Percentiles rank a stretch among this genome's conserved stretches.
Evolutionary conservation across 2,113 vertebrate genomes (phyloP).

Genomic region (Poeciliopsis occidentalis): DNA sequence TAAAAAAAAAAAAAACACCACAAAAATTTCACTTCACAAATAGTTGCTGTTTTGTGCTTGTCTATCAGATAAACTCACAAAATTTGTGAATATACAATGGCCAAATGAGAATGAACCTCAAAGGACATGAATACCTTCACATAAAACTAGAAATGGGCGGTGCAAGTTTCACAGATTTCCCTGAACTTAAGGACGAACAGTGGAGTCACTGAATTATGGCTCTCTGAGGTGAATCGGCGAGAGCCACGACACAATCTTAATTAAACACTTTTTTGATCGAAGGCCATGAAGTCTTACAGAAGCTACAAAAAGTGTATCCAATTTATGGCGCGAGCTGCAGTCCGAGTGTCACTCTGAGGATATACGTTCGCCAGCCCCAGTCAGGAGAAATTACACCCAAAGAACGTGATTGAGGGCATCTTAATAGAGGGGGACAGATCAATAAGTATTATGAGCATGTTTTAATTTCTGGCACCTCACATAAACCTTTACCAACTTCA

Average conservation of each 20-base stretch:
- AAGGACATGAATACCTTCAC: neutral
- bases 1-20: no score
- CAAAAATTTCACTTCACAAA: no score
- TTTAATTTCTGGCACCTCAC: constrained; percentile 76
- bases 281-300: constrained; percentile 20
- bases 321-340: constrained; percentile 39
- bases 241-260: neutral
- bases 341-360: constrained; percentile 57
- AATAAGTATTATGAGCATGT: constrained; percentile 82
- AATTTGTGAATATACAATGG: neutral
- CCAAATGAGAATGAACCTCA: neutral
- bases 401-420: constrained; percentile 65
- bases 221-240: neutral
- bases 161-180: constrained; percentile 5
- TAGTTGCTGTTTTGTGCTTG: no score
- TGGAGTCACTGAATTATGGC: constrained; percentile 39
- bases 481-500: constrained; percentile 81
- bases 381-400: constrained; percentile 72
- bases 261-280: neutral
- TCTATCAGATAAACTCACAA: neutral
- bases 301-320: constrained; percentile 66
- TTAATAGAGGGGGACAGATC: constrained; percentile 80
- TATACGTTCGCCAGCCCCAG: constrained; percentile 55
- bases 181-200: constrained; percentile 21
- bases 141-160: neutral